Evolutionary conservation across 2,888 invertebrate genomes (phyloP), one percentile per base, ranked within the genome.

Genomic region (Volucella inflata): DNA sequence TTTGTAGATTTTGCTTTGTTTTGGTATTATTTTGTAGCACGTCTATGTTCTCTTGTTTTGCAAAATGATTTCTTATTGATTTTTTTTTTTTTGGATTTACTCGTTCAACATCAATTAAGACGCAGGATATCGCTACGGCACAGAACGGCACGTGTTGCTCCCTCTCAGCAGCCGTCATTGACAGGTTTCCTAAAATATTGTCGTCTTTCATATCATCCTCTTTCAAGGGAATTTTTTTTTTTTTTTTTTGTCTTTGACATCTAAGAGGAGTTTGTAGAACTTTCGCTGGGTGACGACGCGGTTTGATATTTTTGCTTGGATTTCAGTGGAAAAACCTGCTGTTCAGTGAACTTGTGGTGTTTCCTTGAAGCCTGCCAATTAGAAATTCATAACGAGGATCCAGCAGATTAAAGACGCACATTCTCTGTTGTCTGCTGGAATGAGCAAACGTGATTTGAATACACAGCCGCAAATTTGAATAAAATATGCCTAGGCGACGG

Each of bases 31-130:
- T 55, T 36, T 55, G 53, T 36, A 36, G 53, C n/a, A 30, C 53
- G 53, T 36, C n/a, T 55, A 36, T 55, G 55, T 12, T 2, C 14
- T 55, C 30, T 55, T 55, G 30, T 55, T 55, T 30, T 36, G 36
- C 8, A 8, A 55, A 36, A 12, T 36, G 30, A n/a, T 55, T n/a
- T 53, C n/a, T 36, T 30, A 6, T 30, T n/a, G n/a, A n/a, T n/a
- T 6, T 0, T 6, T 30, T 30, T 30, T 4, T 30, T 21, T 1
- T 21, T 30, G 30, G 55, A 21, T 38, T 17, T 48, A 17, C 59
- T 48, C 70, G 70, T 59, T 50, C 38, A 71, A 50, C 70, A 71
- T 59, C 70, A 71, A 71, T 71, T 71, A 71, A 71, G 40, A n/a
- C 53, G 12, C 42, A n/a, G 53, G 42, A 53, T 67, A 53, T 53